These are phyloP conservation scores for Himalopsyche kuldschensis DNA, from an alignment of 2,888 invertebrate genomes.

Conservation along the genomic window DNA sequence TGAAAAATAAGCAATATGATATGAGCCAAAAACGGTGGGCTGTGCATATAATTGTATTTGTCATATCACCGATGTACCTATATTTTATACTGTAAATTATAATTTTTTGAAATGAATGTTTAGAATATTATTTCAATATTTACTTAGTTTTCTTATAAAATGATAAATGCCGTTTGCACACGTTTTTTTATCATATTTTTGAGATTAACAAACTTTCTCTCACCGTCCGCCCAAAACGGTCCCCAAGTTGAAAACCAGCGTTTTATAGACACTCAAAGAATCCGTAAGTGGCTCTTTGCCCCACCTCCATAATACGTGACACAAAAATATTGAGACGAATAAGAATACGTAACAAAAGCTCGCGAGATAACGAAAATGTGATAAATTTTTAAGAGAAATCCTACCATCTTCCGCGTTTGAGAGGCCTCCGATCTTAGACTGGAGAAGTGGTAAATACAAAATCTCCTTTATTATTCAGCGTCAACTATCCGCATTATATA, in stretches of 20 bases:
- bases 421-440: background rate
- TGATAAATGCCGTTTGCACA: background rate
- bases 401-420: background rate
- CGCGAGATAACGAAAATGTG: background rate
- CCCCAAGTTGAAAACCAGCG: background rate
- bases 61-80: too few relatives aligned
- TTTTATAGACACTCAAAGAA: background rate
- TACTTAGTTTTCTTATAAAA: too few relatives aligned
- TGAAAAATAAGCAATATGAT: too few relatives aligned
- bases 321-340: background rate
- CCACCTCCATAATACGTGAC: background rate
- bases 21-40: too few relatives aligned
- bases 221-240: background rate
- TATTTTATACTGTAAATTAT: too few relatives aligned
- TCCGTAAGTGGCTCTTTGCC: background rate
- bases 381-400: background rate
- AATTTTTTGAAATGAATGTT: too few relatives aligned
- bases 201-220: background rate
- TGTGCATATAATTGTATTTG: too few relatives aligned
- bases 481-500: background rate
- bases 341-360: background rate
- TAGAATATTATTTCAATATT: too few relatives aligned
- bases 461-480: background rate
- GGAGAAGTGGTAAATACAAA: conserved; percentile 1
- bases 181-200: background rate